Conservation (phyloP, 2,113 vertebrate species). For the Bothrops jararaca region DNA sequence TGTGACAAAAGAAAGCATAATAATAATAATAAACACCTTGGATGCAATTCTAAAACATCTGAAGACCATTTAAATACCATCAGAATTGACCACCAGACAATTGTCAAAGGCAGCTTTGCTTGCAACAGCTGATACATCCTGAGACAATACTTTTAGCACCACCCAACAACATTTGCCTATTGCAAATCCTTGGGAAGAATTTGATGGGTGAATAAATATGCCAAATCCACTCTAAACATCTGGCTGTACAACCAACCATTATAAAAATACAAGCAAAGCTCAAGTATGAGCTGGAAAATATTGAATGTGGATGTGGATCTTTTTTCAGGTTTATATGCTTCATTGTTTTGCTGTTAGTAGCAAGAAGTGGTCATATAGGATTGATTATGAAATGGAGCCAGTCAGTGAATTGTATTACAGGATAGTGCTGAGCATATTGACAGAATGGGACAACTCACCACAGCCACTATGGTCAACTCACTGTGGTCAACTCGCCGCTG, state of each 20-base stretch:
- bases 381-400: background rate
- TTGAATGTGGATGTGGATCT: background rate
- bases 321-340: background rate
- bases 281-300: background rate
- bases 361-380: background rate
- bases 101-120: background rate
- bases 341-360: background rate
- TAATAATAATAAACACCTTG: no score
- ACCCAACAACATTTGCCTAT: background rate
- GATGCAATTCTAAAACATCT: no score
- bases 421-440: background rate
- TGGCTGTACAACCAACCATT: background rate
- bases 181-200: background rate
- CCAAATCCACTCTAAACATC: background rate
- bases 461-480: background rate
- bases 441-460: background rate
- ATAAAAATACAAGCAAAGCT: background rate
- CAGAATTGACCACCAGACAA: background rate
- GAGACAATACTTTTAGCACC: background rate
- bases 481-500: no score
- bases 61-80: background rate
- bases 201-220: background rate
- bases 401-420: background rate
- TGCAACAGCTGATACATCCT: background rate
- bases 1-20: no score